Evolutionary conservation across 2,797 vertebrate genomes (phyloP), one percentile per base, ranked within the genome.

Genomic region (Notoglanidium macrostoma): DNA sequence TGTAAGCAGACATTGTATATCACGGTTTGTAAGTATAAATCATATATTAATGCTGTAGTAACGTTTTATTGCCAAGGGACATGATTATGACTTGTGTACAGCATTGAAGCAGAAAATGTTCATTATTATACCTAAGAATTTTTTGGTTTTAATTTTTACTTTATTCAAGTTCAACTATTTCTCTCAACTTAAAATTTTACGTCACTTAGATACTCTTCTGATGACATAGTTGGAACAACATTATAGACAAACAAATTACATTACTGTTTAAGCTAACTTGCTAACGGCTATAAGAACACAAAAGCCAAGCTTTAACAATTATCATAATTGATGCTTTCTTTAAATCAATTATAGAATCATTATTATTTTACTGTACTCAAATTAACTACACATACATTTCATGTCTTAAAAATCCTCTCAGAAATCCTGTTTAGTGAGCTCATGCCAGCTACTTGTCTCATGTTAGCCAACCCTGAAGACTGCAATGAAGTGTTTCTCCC

Each of bases 201-300:
- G 59, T 79, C 15, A 54, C 1, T 54, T 55, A 57, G 51, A 21
- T 12, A 79, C 29, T 79, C 0, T 79, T 23, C 19, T 40, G 19
- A 35, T 23, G 54, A 35, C 19, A 79, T 57, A 54, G 17, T 4
- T 55, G 32, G 10, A 59, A 59, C 32, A 79, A 57, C n/a, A 77
- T 54, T 54, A 51, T 2, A 77, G 49, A 32, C 55, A 57, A 78
- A 59, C 77, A 79, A 59, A 79, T 79, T 57, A 79, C 29, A 21
- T 21, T 35, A 57, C 17, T 35, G 49, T 6, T 17, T 77, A n/a
- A 54, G 15, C 12, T 54, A 51, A 77, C 0, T 54, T 19, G 6
- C 6, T 29, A 26, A 74, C 72, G 51, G 54, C 49, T 77, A 32
- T 5, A 54, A 54, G 44, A 51, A 76, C 21, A 21, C 12, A 11